Evolutionary conservation across 2,888 invertebrate genomes (phyloP).

Genomic region (Chrysolina americana): DNA sequence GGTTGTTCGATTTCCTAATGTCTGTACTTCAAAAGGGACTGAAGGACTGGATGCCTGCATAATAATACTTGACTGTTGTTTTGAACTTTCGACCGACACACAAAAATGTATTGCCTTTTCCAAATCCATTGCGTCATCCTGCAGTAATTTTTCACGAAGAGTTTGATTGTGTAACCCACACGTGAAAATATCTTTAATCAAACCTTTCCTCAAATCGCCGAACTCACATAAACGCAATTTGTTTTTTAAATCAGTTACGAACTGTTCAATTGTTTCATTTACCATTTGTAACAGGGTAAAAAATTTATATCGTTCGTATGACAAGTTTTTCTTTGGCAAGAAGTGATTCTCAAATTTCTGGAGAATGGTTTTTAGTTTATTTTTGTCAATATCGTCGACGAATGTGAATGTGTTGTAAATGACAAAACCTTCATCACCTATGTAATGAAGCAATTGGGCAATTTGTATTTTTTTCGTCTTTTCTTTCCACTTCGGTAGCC

Average conservation of each 20-base stretch:
- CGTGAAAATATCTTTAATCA: no score
- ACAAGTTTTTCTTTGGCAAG: constrained; percentile 49
- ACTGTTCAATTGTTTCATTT: constrained; percentile 51
- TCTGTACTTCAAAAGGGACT: not conserved
- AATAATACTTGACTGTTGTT: constrained; percentile 19
- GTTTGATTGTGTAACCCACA: constrained; percentile 48
- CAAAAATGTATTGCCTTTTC: constrained; percentile 24
- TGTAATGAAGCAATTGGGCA: constrained; percentile 52
- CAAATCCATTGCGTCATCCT: constrained; percentile 23
- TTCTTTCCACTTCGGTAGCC: constrained; percentile 49
- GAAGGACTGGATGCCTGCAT: not conserved
- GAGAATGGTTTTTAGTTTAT: constrained; percentile 39
- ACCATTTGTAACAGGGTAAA: constrained; percentile 46
- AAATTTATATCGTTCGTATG: constrained; percentile 51
- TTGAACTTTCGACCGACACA: constrained; percentile 19
- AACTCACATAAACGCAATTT: no score
- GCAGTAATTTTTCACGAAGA: constrained; percentile 50
- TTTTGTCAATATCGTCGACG: constrained; percentile 26
- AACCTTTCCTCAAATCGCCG: no score
- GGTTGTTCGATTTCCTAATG: no score
- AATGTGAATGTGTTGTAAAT: constrained; percentile 52
- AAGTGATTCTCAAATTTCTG: constrained; percentile 52
- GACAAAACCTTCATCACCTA: constrained; percentile 53
- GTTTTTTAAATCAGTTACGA: no score
- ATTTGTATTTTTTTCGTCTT: constrained; percentile 49